A percentile compares a stretch with the other conserved stretches of the same genome.
Evolutionary conservation across 2,888 invertebrate genomes (phyloP).

Genomic region (Seira musarum): DNA sequence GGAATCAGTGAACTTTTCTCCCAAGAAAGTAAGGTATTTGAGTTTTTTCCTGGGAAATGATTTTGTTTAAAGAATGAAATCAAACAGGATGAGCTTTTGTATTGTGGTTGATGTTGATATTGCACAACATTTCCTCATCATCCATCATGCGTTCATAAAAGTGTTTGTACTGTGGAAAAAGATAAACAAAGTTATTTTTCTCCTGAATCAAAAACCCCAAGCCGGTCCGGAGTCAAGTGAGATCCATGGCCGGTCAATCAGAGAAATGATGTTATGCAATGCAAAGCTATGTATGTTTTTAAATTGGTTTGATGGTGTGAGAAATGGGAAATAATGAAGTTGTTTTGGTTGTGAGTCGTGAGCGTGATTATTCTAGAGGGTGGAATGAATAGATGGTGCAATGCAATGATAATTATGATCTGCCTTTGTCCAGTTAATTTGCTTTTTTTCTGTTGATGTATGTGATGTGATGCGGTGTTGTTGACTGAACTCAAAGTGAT

Average conservation of each 20-base stretch:
- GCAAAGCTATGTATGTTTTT: no score
- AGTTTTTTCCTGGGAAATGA: constrained; percentile 1
- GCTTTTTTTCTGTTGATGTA: neutral
- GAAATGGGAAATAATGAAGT: neutral
- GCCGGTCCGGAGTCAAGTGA: neutral
- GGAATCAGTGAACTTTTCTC: constrained; percentile 15
- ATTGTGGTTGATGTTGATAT: neutral
- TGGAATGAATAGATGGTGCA: neutral
- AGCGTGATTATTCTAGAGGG: neutral
- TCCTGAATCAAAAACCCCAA: neutral
- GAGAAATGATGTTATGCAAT: neutral
- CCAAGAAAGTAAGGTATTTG: neutral
- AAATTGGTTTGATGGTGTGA: neutral
- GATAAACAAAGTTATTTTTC: constrained; percentile 11
- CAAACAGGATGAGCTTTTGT: constrained; percentile 7
- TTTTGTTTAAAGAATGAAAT: neutral
- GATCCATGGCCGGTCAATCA: no score
- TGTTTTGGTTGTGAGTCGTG: constrained; percentile 4
- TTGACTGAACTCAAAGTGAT: neutral
- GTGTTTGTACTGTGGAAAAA: neutral
- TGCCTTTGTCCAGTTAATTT: constrained; percentile 1
- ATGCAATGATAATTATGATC: constrained; percentile 7
- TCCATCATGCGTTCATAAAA: no score
- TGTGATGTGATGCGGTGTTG: no score
- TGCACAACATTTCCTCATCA: neutral